These are phyloP conservation scores for Ageneiosus marmoratus DNA, from an alignment of 2,113 vertebrate species.

Conservation along the genomic window DNA sequence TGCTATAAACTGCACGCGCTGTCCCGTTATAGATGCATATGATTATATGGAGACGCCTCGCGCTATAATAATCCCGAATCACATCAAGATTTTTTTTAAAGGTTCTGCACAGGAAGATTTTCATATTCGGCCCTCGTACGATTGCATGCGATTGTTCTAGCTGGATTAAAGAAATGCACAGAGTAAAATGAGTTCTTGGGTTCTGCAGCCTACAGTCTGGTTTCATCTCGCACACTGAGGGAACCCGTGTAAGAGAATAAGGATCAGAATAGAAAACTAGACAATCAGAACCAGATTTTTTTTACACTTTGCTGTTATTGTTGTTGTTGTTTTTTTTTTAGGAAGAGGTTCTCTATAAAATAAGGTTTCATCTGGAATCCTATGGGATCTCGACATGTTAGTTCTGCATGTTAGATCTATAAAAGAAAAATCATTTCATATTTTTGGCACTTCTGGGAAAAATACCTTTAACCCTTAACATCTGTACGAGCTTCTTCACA, in stretches of 20 bases:
- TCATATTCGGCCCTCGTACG: slow-evolving; percentile 40
- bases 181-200: neutral
- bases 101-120: slow-evolving; percentile 28
- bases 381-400: neutral
- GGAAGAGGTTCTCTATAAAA: neutral
- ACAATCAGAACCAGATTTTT: neutral
- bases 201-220: slow-evolving; percentile 11
- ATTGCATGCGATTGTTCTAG: slow-evolving; percentile 38
- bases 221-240: neutral
- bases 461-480: too few species aligned
- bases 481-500: too few species aligned
- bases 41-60: slow-evolving; percentile 36
- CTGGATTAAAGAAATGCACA: neutral
- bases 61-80: slow-evolving; percentile 39
- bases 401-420: neutral
- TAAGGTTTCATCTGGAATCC: neutral
- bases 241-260: neutral
- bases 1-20: slow-evolving; percentile 26
- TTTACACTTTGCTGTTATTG: neutral
- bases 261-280: neutral
- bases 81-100: slow-evolving; percentile 47
- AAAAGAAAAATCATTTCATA: neutral
- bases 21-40: slow-evolving; percentile 34
- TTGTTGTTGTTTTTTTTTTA: neutral
- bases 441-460: too few species aligned